Percentiles rank a stretch among this genome's conserved stretches.
phyloP scores from a whole-genome alignment of 1,140 invertebrate species.

The Parasteatoda tepidariorum region DNA sequence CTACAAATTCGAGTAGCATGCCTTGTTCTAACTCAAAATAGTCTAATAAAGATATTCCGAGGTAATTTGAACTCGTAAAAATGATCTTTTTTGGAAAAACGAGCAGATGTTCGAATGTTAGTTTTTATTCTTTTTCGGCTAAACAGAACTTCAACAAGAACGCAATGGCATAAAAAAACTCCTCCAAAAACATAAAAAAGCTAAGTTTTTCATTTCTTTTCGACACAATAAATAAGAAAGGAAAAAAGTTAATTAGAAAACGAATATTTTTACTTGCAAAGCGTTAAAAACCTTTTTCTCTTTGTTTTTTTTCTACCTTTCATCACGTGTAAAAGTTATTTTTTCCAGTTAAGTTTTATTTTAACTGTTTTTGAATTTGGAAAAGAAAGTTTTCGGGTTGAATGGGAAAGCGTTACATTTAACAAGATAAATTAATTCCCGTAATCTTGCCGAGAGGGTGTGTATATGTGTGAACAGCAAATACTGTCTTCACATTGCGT shows the following conservation, averaged over 20 bases:
- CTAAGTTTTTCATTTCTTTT: conserved; percentile 29
- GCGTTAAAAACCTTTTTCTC: conserved; percentile 16
- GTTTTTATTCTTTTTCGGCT: conserved; percentile 38
- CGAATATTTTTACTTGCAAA: conserved; percentile 57
- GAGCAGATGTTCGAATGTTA: conserved; percentile 57
- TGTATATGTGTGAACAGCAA: conserved; percentile 45
- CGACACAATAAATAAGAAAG: conserved; percentile 7
- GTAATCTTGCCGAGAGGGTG: conserved; percentile 49
- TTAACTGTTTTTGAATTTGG: conserved; percentile 25
- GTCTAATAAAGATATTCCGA: conserved; percentile 46
- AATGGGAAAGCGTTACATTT: conserved; percentile 54
- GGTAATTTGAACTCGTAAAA: conserved; percentile 54
- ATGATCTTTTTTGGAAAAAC: conserved; percentile 39
- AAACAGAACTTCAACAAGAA: conserved; percentile 25
- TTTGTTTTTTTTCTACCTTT: conserved; percentile 14
- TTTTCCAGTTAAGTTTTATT: conserved; percentile 10
- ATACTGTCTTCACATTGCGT: not conserved
- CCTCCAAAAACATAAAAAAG: not conserved
- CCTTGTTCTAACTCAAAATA: not conserved
- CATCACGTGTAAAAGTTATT: conserved; percentile 42
- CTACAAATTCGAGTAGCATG: not conserved
- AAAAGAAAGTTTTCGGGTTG: conserved; percentile 52
- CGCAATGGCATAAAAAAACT: conserved; percentile 5
- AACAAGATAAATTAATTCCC: conserved; percentile 60
- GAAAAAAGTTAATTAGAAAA: conserved; percentile 61